Evolutionary conservation across 2,888 invertebrate genomes (phyloP), one percentile per base, ranked within the genome.

Genomic region (Lithophane semibrunnea): DNA sequence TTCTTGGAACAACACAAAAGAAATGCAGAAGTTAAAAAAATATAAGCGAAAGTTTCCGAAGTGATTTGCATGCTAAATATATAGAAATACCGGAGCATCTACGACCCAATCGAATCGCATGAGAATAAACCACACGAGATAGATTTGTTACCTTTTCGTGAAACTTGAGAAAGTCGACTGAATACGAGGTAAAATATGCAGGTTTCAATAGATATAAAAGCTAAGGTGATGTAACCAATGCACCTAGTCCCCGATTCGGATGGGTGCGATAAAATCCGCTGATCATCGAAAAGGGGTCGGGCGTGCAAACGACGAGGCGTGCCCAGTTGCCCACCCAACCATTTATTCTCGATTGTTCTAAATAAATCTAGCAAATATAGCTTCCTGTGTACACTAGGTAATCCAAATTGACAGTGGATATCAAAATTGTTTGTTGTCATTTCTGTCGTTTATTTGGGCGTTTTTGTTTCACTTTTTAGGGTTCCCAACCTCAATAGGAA

Each of bases 31-130:
- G 88, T 90, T 90, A 87, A 83, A 87, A 88, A 85, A 84, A 86
- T 88, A 88, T 85, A 77, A 88, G 88, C 68, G 71, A 81, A 90
- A 92, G 91, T 93, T 92, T 82, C 83, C 80, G 76, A 89, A 92
- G 88, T 89, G 86, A 92, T 92, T 92, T 92, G 91, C 92, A 93
- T 93, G 89, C 85, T 89, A 90, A 92, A 88, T 88, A 90, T 88
- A 86, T 84, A 82, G 80, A 88, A 88, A 85, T 82, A 85, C 79
- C 76, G 67, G 67, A 79, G 73, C 65, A 64, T 56, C 66, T 69
- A 37, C 24, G 24, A 58, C 44, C 16, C n/a, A 21, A 65, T 80
- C 52, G 37, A 75, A 74, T 73, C 54, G 60, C 54, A 72, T 44
- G 65, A 73, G 56, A 58, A 72, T 73, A 79, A 75, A 77, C 61